These are phyloP conservation scores for Drymonia ruficornis DNA, from an alignment of 2,888 invertebrate species.

Conservation along the genomic window DNA sequence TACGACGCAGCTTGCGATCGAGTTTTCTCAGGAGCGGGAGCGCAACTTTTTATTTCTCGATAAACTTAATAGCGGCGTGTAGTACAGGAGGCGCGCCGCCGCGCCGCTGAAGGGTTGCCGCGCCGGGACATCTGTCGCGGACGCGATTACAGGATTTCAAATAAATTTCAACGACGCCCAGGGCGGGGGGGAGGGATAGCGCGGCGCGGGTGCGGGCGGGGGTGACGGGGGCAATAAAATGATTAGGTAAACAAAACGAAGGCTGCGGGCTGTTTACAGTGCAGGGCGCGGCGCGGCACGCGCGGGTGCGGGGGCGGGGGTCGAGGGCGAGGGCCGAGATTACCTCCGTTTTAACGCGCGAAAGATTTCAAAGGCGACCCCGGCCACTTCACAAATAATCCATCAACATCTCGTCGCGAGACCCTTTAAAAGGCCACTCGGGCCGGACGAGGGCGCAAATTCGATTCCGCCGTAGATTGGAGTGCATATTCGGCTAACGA, in stretches of 20 bases:
- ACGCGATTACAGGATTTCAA: conserved; percentile 55
- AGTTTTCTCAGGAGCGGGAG: conserved; percentile 73
- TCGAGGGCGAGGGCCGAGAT: conserved; percentile 61
- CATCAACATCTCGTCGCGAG: conserved; percentile 73
- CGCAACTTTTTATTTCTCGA: conserved; percentile 56
- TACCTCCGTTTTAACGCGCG: conserved; percentile 84
- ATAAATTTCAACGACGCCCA: conserved; percentile 50
- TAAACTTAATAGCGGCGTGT: conserved; percentile 71
- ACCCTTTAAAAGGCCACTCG: conserved; percentile 63
- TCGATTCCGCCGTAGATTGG: conserved; percentile 75
- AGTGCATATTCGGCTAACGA: conserved; percentile 80
- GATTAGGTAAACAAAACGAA: conserved; percentile 80
- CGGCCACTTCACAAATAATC: conserved; percentile 83
- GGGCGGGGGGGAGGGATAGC: conserved; percentile 28
- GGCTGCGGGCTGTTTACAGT: conserved; percentile 62
- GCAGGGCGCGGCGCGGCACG: conserved; percentile 30
- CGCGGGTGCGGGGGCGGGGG: conserved; percentile 26
- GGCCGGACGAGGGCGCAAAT: conserved; percentile 58
- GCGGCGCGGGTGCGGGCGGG: conserved; percentile 31
- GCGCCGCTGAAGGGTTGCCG: conserved; percentile 55
- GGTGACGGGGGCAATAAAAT: conserved; percentile 64
- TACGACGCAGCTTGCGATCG: conserved; percentile 75
- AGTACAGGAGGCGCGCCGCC: conserved; percentile 56
- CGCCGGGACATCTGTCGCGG: conserved; percentile 60
- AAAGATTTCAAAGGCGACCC: conserved; percentile 79